Percentiles rank a stretch among this genome's conserved stretches.
These are phyloP conservation scores for Heteropelma amictum DNA, from an alignment of 2,888 invertebrate species.

Conservation along the genomic window DNA sequence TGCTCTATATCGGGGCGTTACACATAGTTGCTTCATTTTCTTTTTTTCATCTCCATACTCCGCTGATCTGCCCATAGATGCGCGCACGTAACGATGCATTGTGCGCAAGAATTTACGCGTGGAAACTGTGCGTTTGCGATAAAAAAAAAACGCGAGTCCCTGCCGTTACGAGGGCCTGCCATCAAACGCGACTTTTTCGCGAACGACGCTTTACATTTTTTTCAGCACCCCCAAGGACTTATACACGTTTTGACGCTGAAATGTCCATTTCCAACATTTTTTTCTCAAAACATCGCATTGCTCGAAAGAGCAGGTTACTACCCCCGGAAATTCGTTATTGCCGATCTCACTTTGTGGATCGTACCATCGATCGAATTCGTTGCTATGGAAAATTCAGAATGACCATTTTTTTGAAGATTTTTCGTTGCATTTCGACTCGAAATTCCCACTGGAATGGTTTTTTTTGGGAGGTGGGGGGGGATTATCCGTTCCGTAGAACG, in stretches of 20 bases:
- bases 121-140: no score
- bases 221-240: neutral
- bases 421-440: no score
- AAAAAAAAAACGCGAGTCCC: conserved; percentile 60
- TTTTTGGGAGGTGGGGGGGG: no score
- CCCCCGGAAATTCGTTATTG: no score
- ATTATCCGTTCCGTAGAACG: no score
- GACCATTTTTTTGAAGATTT: no score
- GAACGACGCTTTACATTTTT: conserved; percentile 20
- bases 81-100: conserved; percentile 73
- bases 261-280: no score
- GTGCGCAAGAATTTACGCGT: conserved; percentile 73
- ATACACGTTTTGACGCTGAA: neutral
- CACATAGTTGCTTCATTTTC: conserved; percentile 52
- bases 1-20: conserved; percentile 71
- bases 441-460: neutral
- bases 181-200: conserved; percentile 53
- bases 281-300: neutral
- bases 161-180: conserved; percentile 67
- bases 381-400: no score
- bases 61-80: no score
- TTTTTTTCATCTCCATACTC: conserved; percentile 38
- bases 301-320: no score
- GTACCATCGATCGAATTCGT: no score
- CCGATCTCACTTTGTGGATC: no score